A percentile compares a stretch with the other conserved stretches of the same genome.
These are phyloP conservation scores for Chaenogobius annularis DNA, from an alignment of 2,113 vertebrate genomes.

Conservation along the genomic window DNA sequence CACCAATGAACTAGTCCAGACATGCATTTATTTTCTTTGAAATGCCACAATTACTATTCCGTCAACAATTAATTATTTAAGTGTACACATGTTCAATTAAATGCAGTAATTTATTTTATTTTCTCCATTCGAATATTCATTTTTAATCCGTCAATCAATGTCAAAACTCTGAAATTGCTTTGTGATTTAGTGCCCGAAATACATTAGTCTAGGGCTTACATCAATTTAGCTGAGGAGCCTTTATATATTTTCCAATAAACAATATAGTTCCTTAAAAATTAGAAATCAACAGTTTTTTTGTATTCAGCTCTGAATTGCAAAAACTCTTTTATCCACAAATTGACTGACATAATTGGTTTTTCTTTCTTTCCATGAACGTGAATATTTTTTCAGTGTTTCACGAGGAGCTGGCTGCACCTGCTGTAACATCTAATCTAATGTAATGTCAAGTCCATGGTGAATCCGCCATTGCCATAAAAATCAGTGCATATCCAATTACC, in stretches of 20 bases:
- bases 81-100: neutral
- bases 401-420: neutral
- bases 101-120: neutral
- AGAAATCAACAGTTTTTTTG: neutral
- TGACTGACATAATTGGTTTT: neutral
- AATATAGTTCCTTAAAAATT: neutral
- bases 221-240: neutral
- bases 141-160: neutral
- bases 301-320: neutral
- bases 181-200: neutral
- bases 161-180: neutral
- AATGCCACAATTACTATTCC: neutral
- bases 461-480: conserved; percentile 27
- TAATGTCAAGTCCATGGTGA: conserved; percentile 1
- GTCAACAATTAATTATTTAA: neutral
- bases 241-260: neutral
- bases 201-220: neutral
- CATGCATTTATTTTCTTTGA: neutral
- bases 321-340: neutral
- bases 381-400: neutral
- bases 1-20: neutral
- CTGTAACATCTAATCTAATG: conserved; percentile 1
- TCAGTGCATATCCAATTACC: conserved; percentile 55
- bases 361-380: neutral
- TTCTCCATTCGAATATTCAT: neutral